Evolutionary conservation across 1,140 invertebrate species (phyloP).

Genomic region (Brachystomella parvula): DNA sequence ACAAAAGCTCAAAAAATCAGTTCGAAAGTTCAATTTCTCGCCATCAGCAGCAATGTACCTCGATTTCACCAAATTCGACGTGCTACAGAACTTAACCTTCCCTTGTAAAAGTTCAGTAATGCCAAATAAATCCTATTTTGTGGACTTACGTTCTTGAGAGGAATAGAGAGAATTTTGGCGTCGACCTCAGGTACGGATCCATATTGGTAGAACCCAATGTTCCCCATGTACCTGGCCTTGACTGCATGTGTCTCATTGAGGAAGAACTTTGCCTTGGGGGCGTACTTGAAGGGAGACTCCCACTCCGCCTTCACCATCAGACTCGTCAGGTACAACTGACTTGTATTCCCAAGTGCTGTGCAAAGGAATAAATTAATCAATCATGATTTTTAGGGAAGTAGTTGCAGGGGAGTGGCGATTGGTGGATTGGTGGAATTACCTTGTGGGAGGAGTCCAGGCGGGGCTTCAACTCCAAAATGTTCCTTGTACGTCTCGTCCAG

Average conservation of each 20-base stretch:
- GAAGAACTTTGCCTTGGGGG: slow-evolving; percentile 24
- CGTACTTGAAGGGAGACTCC: slow-evolving; percentile 35
- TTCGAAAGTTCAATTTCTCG: too few relatives aligned
- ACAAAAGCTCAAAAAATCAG: neutral
- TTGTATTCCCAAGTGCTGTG: neutral
- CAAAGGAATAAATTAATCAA: neutral
- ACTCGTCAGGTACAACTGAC: slow-evolving; percentile 28
- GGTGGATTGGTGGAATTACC: too few relatives aligned
- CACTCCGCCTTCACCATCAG: slow-evolving; percentile 22
- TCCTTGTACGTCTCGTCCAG: slow-evolving; percentile 6
- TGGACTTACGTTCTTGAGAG: slow-evolving; percentile 30
- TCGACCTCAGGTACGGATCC: slow-evolving; percentile 27
- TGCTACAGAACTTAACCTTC: too few relatives aligned
- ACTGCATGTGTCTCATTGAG: slow-evolving; percentile 34
- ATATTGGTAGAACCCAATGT: slow-evolving; percentile 33
- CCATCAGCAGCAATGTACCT: too few relatives aligned
- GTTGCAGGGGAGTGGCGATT: neutral
- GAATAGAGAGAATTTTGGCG: slow-evolving; percentile 23
- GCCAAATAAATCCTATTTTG: neutral
- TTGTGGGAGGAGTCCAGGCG: neutral
- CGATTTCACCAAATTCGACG: too few relatives aligned
- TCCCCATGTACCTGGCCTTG: slow-evolving; percentile 30
- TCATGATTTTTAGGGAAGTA: neutral
- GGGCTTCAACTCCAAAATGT: neutral
- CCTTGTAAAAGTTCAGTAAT: neutral